Conservation (phyloP, 2,797 vertebrate genomes). For the Columba guinea region DNA sequence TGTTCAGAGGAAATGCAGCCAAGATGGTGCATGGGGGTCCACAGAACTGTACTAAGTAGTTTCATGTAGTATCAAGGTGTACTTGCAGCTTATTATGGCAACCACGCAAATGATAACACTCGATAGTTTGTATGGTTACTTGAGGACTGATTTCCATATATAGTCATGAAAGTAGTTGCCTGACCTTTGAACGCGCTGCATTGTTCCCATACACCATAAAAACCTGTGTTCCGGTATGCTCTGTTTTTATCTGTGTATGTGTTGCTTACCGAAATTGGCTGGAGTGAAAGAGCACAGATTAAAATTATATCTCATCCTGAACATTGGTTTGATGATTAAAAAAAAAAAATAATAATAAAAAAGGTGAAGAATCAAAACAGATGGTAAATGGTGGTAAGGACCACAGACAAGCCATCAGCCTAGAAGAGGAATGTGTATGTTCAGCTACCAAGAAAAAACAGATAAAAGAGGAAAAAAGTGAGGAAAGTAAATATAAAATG, state of each 20-base stretch:
- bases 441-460: not conserved
- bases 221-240: not conserved
- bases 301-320: not conserved
- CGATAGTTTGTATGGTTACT: not conserved
- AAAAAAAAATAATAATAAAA: not conserved
- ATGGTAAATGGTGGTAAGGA: not conserved
- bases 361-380: not conserved
- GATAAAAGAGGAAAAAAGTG: not conserved
- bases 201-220: not conserved
- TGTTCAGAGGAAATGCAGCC: not conserved
- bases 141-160: not conserved
- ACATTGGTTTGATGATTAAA: not conserved
- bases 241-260: not conserved
- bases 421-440: not conserved
- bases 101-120: too few species aligned
- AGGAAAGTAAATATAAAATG: not conserved
- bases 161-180: not conserved
- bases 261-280: not conserved
- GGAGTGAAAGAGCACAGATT: not conserved
- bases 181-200: constrained; percentile 3
- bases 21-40: not conserved
- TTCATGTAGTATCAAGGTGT: not conserved
- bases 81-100: not conserved
- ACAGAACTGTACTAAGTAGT: not conserved
- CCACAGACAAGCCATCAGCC: not conserved